Evolutionary conservation across 1,140 invertebrate species (phyloP), one percentile per base, ranked within the genome.

Genomic region (Apis cerana): DNA sequence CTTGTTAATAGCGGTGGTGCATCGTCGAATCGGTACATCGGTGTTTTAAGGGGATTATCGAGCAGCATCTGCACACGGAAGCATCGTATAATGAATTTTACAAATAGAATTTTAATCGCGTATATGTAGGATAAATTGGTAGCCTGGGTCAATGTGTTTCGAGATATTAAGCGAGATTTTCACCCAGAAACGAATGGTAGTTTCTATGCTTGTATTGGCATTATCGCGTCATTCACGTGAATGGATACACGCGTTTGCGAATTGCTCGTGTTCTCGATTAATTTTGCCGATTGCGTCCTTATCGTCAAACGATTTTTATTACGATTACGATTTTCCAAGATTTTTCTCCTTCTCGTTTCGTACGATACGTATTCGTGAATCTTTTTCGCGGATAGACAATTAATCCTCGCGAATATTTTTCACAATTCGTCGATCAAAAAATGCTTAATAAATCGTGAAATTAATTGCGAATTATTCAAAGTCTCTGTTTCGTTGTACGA

Each of bases 91-190:
- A 59, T 82, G 80, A 75, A 76, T 68, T 82, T 76, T 68, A 81
- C 72, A 82, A 82, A 81, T 74, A 75, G 79, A 81, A 81, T 81
- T 68, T 82, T 56, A 64, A 59, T n/a, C 72, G 80, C 27, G 62
- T 21, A 50, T 58, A 68, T 58, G 71, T 48, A 43, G 19, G 43
- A 61, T 68, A 68, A 82, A 82, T 68, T 64, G 72, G 48, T 8
- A 11, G n/a, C 59, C 11, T 13, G 19, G 71, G 52, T 27, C 48
- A 64, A 82, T 76, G 72, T 76, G 52, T 75, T 33, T 2, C 62
- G 71, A 50, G 64, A 68, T 82, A 82, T 82, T 76, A 76, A 76
- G 62, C 80, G 80, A 33, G 33, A 62, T 75, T 76, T 76, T 75
- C 72, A 68, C 43, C 54, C 54, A 82, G 80, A 54, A 82, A 82